Evolutionary conservation across 2,797 vertebrate genomes (phyloP), one percentile per base, ranked within the genome.

Genomic region (Lates japonicus): DNA sequence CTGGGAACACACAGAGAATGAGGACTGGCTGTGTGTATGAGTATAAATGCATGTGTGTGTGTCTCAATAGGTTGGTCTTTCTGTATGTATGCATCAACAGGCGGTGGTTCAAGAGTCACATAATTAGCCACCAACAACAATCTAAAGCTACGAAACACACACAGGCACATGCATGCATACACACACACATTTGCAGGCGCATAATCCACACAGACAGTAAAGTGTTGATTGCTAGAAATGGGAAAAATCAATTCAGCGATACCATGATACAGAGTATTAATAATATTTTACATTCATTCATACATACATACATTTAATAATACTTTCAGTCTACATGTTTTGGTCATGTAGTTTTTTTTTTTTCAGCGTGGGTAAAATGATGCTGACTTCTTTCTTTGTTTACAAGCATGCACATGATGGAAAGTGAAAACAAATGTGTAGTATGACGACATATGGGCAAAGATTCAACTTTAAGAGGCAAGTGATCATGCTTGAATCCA

Each of bases 101-200:
- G 41, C 10, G 3, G 57, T 5, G 33, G 46, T 71, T 82, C 48
- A 72, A 64, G 72, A 60, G 58, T 57, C 54, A 61, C 31, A 54
- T 71, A 78, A 71, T 72, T 65, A 81, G 71, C 60, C 68, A 76
- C 57, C 49, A 49, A 57, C 70, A 66, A 69, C 52, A 58, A 62
- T 62, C 39, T 74, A 69, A 69, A 76, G 12, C 54, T 76, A n/a
- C n/a, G n/a, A 70, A 44, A 58, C 19, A 60, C 20, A 60, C 33
- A 79, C 22, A 68, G 31, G 52, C 22, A 54, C 31, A 72, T 13
- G 49, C 29, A 76, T 33, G 44, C 37, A 61, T 6, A 14, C 12
- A 12, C 41, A 42, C 41, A 42, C 41, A 42, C 41, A 42, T 2
- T 29, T 29, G 25, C 25, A 29, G 2, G 25, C 41, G 13, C 41